phyloP scores from a whole-genome alignment of 2,113 vertebrate species.

The Dinomys branickii region DNA sequence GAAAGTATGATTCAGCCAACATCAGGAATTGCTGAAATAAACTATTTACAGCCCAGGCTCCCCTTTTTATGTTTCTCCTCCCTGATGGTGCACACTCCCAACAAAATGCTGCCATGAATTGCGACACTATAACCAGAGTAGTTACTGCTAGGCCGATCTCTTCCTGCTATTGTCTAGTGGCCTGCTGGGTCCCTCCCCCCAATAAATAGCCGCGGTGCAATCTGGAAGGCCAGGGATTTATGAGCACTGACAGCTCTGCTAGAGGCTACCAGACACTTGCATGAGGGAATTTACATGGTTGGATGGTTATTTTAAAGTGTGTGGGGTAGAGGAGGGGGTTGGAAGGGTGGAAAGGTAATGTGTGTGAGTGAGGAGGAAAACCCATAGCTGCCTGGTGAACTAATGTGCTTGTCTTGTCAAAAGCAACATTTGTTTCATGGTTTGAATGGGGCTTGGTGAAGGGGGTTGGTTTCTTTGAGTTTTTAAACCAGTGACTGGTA shows the following conservation, averaged over 20 bases:
- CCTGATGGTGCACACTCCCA: slow-evolving; percentile 70
- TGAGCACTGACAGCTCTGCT: slow-evolving; percentile 51
- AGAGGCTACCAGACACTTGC: slow-evolving; percentile 58
- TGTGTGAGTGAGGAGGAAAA: neutral
- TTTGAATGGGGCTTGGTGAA: neutral
- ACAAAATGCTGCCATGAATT: slow-evolving; percentile 74
- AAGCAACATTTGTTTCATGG: neutral
- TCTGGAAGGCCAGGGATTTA: slow-evolving; percentile 53
- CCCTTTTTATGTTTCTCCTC: slow-evolving; percentile 67
- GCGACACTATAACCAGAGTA: slow-evolving; percentile 25
- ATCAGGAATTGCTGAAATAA: slow-evolving; percentile 85
- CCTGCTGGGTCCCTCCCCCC: slow-evolving; percentile 37
- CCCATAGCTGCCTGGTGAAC: neutral
- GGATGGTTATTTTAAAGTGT: slow-evolving; percentile 59
- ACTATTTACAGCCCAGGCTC: slow-evolving; percentile 81
- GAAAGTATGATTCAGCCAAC: slow-evolving; percentile 86
- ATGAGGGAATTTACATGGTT: slow-evolving; percentile 18
- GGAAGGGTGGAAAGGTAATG: neutral
- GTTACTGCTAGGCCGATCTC: slow-evolving; percentile 53
- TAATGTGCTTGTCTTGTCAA: neutral
- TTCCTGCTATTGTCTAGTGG: slow-evolving; percentile 61
- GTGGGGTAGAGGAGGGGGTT: neutral
- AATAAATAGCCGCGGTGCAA: neutral
- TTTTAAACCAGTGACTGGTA: neutral
- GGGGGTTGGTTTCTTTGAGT: neutral